A percentile compares a stretch with the other conserved stretches of the same genome.
phyloP scores from a whole-genome alignment of 2,888 invertebrate species.

The Scaptomyza cyrtandrae region DNA sequence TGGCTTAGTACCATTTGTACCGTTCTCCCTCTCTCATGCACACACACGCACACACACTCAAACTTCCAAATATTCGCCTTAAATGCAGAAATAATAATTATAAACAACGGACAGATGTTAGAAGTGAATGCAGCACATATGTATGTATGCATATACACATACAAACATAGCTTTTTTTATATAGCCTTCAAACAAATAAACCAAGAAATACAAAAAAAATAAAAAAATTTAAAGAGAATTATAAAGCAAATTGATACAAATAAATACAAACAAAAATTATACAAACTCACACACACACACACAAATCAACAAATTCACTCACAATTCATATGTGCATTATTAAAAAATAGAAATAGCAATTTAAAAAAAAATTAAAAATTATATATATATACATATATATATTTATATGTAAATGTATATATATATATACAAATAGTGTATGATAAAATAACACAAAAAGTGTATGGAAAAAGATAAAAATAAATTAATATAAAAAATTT shows the following conservation, averaged over 20 bases:
- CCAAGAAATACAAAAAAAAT: constrained; percentile 23
- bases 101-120: constrained; percentile 37
- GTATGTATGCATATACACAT: constrained; percentile 22
- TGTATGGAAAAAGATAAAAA: constrained; percentile 23
- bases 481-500: constrained; percentile 8
- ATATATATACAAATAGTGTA: not conserved
- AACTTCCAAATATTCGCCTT: not conserved
- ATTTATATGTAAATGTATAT: too few species aligned
- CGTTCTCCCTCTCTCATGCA: not conserved
- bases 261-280: constrained; percentile 7
- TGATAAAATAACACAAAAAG: constrained; percentile 9
- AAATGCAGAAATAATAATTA: not conserved
- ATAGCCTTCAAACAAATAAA: constrained; percentile 11
- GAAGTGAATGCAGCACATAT: not conserved
- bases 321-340: constrained; percentile 50
- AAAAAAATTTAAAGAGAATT: constrained; percentile 16
- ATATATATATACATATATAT: not conserved
- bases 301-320: constrained; percentile 9
- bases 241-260: constrained; percentile 17
- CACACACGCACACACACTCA: constrained; percentile 7
- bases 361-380: constrained; percentile 22
- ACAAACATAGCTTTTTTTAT: constrained; percentile 6
- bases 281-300: not conserved
- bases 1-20: constrained; percentile 3
- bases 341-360: constrained; percentile 45